A percentile compares a stretch with the other conserved stretches of the same genome.
Conservation (phyloP, 2,888 invertebrate genomes). For the Sinhomidia bicolor region DNA sequence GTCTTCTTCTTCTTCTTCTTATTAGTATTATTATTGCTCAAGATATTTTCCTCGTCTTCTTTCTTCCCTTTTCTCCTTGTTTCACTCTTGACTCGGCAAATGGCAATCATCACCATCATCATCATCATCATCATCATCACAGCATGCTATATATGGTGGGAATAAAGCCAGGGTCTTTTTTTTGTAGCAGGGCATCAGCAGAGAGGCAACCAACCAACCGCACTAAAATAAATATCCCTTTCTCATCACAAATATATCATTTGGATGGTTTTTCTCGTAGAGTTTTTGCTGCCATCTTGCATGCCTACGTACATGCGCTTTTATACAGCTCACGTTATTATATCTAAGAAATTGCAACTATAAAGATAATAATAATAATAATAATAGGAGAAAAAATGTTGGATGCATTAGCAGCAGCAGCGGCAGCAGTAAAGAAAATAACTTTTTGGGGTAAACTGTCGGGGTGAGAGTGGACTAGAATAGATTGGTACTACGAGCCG, state of each 20-base stretch:
- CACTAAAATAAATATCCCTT: conserved; percentile 71
- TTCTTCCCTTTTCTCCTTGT: conserved; percentile 19
- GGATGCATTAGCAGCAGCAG: background rate
- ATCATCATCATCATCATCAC: background rate
- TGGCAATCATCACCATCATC: conserved; percentile 11
- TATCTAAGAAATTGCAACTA: background rate
- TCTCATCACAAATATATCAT: conserved; percentile 73
- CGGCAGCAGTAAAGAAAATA: background rate
- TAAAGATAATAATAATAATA: conserved; percentile 3
- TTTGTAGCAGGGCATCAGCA: background rate
- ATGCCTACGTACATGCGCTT: background rate
- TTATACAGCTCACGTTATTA: background rate
- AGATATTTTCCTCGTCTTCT: conserved; percentile 31
- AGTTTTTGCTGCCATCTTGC: background rate
- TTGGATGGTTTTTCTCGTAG: conserved; percentile 58
- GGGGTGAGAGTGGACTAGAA: background rate
- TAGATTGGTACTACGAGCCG: too few relatives aligned
- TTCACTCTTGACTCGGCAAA: conserved; percentile 31
- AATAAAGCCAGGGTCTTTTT: too few relatives aligned
- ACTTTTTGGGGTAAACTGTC: background rate
- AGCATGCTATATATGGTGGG: background rate
- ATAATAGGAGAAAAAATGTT: conserved; percentile 29
- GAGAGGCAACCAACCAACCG: background rate
- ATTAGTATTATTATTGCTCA: conserved; percentile 28
- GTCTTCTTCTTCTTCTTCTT: background rate